These are phyloP conservation scores for Salvelinus namaycush DNA, from an alignment of 2,113 vertebrate species.

Conservation along the genomic window DNA sequence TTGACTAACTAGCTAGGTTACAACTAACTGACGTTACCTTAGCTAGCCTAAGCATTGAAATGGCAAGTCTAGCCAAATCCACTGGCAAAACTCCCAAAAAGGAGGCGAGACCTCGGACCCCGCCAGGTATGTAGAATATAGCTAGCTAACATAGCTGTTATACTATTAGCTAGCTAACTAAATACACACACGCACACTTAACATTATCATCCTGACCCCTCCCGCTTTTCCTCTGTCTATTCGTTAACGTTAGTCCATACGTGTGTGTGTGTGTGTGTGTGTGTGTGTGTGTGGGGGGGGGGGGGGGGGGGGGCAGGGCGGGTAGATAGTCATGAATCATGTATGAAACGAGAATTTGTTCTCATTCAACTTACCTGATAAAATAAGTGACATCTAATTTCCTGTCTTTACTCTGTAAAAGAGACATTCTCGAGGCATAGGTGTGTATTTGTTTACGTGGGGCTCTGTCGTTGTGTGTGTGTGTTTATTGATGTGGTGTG, in stretches of 20 bases:
- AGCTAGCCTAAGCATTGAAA: not conserved
- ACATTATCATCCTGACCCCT: too few species aligned
- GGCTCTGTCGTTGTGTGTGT: not conserved
- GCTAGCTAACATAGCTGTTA: not conserved
- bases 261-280: too few species aligned
- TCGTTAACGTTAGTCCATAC: not conserved
- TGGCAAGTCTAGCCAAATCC: slow-evolving; percentile 30
- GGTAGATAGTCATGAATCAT: too few species aligned
- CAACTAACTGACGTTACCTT: not conserved
- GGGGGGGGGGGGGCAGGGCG: too few species aligned
- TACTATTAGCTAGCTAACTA: too few species aligned
- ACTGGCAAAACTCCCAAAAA: slow-evolving; percentile 52
- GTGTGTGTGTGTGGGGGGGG: too few species aligned
- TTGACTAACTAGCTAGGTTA: too few species aligned
- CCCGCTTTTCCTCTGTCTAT: not conserved
- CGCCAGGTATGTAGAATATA: slow-evolving; percentile 43
- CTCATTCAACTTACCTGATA: too few species aligned
- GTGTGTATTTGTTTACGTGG: not conserved
- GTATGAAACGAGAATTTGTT: too few species aligned
- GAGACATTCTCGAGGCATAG: not conserved
- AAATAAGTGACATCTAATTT: too few species aligned
- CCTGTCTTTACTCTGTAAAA: not conserved
- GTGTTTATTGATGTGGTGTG: not conserved
- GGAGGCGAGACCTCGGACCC: slow-evolving; percentile 42
- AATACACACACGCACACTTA: not conserved